Conservation (phyloP, 2,888 invertebrate species). For the Psylliodes chrysocephalus region DNA sequence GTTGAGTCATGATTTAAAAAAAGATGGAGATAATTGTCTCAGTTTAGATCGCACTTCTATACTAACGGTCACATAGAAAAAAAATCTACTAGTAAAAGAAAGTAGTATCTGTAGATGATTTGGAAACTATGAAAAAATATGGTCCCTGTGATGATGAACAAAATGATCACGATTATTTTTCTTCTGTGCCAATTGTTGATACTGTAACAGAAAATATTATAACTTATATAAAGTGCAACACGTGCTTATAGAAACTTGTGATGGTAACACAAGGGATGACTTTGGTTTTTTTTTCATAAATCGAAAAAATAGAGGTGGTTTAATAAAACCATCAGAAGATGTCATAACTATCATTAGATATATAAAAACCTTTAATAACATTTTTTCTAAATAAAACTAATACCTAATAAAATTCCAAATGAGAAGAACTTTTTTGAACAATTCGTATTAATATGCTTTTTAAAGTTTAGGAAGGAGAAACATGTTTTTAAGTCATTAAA, state of each 20-base stretch:
- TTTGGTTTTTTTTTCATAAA: background rate
- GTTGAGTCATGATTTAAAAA: too few relatives aligned
- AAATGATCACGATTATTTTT: background rate
- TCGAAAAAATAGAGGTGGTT: background rate
- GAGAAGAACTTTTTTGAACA: background rate
- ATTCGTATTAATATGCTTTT: background rate
- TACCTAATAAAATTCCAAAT: background rate
- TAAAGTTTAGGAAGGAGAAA: background rate
- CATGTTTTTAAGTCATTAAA: background rate
- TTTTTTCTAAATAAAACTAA: background rate
- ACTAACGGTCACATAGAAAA: too few relatives aligned
- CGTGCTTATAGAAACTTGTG: too few relatives aligned
- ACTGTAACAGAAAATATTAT: background rate
- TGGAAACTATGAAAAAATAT: background rate
- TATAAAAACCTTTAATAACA: background rate
- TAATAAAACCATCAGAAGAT: background rate
- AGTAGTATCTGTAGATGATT: background rate
- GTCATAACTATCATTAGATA: background rate
- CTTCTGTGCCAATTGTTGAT: background rate
- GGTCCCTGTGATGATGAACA: background rate
- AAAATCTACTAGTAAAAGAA: too few relatives aligned
- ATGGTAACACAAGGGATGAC: too few relatives aligned
- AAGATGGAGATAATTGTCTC: too few relatives aligned
- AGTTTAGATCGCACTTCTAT: too few relatives aligned
- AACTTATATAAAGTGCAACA: too few relatives aligned